Evolutionary conservation across 2,113 vertebrate species (phyloP).

Genomic region (Cisticola juncidis): DNA sequence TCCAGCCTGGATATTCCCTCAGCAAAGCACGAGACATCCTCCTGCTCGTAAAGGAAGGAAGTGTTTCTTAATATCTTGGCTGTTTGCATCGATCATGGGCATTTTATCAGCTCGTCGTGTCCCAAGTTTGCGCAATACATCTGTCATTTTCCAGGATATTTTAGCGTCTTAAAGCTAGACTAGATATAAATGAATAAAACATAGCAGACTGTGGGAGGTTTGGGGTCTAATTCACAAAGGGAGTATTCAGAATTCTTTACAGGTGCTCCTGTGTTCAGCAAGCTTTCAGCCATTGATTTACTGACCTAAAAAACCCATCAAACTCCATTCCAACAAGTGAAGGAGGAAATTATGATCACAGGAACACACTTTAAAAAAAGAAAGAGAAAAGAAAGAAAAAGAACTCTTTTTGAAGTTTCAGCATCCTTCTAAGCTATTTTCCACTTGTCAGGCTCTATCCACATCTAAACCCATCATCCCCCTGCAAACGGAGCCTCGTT

Average conservation of each 20-base stretch:
- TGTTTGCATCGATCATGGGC: not conserved
- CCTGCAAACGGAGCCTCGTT: not conserved
- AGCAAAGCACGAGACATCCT: not conserved
- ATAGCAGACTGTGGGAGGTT: constrained; percentile 35
- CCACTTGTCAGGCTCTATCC: constrained; percentile 78
- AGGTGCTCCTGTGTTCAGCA: constrained; percentile 73
- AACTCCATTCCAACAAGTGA: constrained; percentile 64
- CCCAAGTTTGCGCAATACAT: not conserved
- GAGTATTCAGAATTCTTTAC: constrained; percentile 62
- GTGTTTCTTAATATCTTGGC: not conserved
- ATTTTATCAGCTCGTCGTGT: not conserved
- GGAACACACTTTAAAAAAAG: not conserved
- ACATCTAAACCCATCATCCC: constrained; percentile 65
- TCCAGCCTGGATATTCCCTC: fast-evolving
- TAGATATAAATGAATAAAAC: constrained; percentile 18
- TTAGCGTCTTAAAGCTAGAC: not conserved
- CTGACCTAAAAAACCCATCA: constrained; percentile 73
- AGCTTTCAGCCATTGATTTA: constrained; percentile 72
- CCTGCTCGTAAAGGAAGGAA: not conserved
- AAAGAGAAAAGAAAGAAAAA: not conserved
- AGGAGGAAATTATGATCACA: constrained; percentile 65
- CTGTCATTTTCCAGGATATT: not conserved
- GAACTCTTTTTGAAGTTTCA: constrained; percentile 64
- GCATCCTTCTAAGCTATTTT: constrained; percentile 76
- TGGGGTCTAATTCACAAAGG: constrained; percentile 50